Conservation (phyloP, 2,888 invertebrate species). For the Muscina levida region DNA sequence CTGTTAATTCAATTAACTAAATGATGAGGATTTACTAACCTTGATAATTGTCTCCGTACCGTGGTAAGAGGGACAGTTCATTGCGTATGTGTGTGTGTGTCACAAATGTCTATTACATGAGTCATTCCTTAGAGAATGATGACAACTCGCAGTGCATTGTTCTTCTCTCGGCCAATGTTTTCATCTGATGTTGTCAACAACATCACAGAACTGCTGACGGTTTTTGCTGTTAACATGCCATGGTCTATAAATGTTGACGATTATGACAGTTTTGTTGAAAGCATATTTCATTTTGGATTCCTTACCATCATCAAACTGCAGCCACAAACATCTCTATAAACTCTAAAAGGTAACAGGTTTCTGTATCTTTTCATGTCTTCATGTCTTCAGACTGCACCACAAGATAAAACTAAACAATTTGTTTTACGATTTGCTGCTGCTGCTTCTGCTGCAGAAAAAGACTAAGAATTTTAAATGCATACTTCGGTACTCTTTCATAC, state of each 20-base stretch:
- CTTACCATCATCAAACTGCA: slow-evolving; percentile 16
- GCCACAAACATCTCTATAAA: slow-evolving; percentile 55
- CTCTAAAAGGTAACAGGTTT: slow-evolving; percentile 14
- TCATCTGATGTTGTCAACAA: slow-evolving; percentile 23
- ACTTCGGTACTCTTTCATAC: background rate
- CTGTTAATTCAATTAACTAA: slow-evolving; percentile 53
- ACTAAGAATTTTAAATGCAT: slow-evolving; percentile 7
- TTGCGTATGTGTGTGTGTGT: background rate
- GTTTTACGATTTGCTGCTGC: too few species aligned
- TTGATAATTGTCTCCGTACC: slow-evolving; percentile 31
- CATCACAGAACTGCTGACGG: background rate
- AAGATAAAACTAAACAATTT: slow-evolving; percentile 52
- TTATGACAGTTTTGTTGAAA: slow-evolving; percentile 62
- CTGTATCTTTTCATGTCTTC: background rate
- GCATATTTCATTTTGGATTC: slow-evolving; percentile 55
- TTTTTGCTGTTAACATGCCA: background rate
- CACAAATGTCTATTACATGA: slow-evolving; percentile 32
- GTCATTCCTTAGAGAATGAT: slow-evolving; percentile 18
- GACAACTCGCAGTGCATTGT: too few species aligned
- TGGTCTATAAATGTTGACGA: slow-evolving; percentile 61
- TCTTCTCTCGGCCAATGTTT: background rate
- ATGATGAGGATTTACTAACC: slow-evolving; percentile 44
- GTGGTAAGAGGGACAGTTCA: slow-evolving; percentile 22
- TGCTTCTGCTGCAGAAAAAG: background rate
- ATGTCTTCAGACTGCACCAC: too few species aligned